A percentile compares a stretch with the other conserved stretches of the same genome.
Evolutionary conservation across 2,797 vertebrate genomes (phyloP).

Genomic region (Onychomys torridus): DNA sequence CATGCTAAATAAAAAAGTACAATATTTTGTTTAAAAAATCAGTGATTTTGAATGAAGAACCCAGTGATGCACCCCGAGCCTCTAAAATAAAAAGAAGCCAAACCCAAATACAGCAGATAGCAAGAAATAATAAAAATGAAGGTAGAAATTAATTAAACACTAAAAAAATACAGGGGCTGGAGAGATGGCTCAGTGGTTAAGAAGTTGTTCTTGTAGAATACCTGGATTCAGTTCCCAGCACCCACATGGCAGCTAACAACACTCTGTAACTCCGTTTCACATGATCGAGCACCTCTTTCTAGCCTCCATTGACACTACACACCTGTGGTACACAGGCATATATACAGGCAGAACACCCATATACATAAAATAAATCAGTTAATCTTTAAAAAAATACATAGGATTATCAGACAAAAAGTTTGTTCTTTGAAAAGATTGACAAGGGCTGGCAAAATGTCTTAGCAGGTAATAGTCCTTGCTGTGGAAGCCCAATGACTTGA

Average conservation of each 20-base stretch:
- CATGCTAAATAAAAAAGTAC: neutral
- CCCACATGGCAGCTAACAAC: neutral
- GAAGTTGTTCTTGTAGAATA: neutral
- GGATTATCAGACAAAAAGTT: neutral
- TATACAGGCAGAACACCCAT: neutral
- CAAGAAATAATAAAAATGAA: slow-evolving; percentile 1
- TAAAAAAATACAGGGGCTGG: neutral
- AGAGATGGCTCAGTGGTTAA: neutral
- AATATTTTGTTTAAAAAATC: neutral
- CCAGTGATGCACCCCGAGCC: neutral
- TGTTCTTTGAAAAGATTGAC: neutral
- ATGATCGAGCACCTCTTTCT: neutral
- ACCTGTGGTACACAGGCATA: neutral
- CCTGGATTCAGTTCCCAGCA: neutral
- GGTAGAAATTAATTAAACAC: neutral
- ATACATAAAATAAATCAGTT: neutral
- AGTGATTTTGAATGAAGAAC: neutral
- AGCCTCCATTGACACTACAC: neutral
- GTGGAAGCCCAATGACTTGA: neutral
- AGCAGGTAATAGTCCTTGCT: neutral
- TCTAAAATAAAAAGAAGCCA: neutral
- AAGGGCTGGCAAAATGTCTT: neutral
- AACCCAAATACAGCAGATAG: neutral
- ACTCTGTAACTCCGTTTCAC: neutral
- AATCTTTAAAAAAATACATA: neutral